A percentile compares a stretch with the other conserved stretches of the same genome.
Conservation (phyloP, 2,888 invertebrate genomes). For the Pyralis farinalis region DNA sequence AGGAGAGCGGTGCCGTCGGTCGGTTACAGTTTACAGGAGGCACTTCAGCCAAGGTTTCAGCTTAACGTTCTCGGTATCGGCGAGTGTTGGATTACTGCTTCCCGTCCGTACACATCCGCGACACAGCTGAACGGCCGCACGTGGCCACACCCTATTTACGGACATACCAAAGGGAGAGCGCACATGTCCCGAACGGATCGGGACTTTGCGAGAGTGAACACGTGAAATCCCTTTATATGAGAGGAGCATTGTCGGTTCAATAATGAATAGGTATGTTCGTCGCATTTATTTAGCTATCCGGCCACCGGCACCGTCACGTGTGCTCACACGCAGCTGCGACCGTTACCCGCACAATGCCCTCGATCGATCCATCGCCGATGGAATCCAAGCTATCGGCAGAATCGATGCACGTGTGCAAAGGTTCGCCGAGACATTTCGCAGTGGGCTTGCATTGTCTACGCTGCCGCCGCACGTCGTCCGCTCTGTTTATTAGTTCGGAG, state of each 20-base stretch:
- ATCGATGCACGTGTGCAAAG: slow-evolving; percentile 68
- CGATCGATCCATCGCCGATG: slow-evolving; percentile 74
- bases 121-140: slow-evolving; percentile 78
- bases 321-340: slow-evolving; percentile 76
- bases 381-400: slow-evolving; percentile 72
- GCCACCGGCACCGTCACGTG: slow-evolving; percentile 76
- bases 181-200: slow-evolving; percentile 80
- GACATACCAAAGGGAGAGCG: slow-evolving; percentile 74
- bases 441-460: slow-evolving; percentile 64
- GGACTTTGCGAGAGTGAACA: slow-evolving; percentile 75
- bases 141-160: slow-evolving; percentile 81
- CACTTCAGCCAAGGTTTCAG: slow-evolving; percentile 41
- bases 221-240: slow-evolving; percentile 78
- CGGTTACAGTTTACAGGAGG: slow-evolving; percentile 22
- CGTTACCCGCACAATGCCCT: slow-evolving; percentile 80
- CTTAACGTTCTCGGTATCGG: slow-evolving; percentile 51
- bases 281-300: slow-evolving; percentile 80
- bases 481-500: slow-evolving; percentile 67
- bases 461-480: slow-evolving; percentile 40
- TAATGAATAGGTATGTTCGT: slow-evolving; percentile 76
- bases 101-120: slow-evolving; percentile 77
- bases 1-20: slow-evolving; percentile 6
- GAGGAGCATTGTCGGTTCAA: slow-evolving; percentile 71
- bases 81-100: slow-evolving; percentile 75
- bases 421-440: slow-evolving; percentile 62